Conservation (phyloP, 2,888 invertebrate genomes). For the Idaea dimidiata region DNA sequence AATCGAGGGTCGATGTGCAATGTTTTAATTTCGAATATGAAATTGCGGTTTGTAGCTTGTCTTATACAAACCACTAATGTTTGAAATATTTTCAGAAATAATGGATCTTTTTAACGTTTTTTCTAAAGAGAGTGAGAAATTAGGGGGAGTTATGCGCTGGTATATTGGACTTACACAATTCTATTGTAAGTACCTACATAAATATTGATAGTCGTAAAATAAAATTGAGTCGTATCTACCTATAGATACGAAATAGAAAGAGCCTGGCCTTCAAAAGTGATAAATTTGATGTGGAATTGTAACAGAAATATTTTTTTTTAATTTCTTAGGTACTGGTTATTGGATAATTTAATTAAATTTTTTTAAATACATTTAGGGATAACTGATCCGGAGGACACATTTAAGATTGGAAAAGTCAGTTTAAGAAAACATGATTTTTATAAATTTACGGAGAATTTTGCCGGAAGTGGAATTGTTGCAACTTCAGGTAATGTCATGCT, state of each 20-base stretch:
- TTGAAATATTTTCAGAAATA: not conserved
- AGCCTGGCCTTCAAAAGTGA: no score
- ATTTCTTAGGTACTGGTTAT: no score
- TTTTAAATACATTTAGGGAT: slow-evolving; percentile 14
- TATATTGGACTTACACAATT: not conserved
- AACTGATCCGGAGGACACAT: slow-evolving; percentile 18
- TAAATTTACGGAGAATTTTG: slow-evolving; percentile 13
- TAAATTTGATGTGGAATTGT: no score
- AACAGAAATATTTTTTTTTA: no score
- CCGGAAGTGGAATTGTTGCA: slow-evolving; percentile 17
- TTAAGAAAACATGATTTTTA: slow-evolving; percentile 15
- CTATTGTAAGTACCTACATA: not conserved
- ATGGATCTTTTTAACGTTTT: not conserved
- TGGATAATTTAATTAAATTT: no score
- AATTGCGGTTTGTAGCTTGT: no score
- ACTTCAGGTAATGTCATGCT: slow-evolving; percentile 10
- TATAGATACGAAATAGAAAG: no score
- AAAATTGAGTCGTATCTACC: no score
- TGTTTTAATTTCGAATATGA: no score
- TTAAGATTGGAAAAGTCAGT: slow-evolving; percentile 15
- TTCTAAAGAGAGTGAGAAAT: not conserved
- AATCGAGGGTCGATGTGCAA: not conserved
- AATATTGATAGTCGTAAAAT: no score
- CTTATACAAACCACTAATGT: no score
- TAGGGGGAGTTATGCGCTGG: not conserved